Conservation (phyloP, 1,140 invertebrate species). For the Paralvinella palmiformis region DNA sequence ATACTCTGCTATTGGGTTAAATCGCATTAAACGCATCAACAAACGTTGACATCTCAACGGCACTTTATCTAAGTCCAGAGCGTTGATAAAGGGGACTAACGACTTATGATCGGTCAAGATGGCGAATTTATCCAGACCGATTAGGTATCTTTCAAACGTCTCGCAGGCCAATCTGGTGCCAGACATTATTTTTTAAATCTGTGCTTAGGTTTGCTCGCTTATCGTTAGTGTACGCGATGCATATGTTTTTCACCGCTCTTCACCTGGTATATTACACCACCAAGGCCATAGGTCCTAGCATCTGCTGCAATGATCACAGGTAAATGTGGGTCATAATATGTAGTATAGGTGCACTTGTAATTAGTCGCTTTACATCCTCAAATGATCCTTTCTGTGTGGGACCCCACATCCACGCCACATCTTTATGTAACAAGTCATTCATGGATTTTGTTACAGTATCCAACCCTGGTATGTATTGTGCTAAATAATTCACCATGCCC, state of each 20-base stretch:
- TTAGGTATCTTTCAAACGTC: neutral
- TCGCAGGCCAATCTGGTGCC: neutral
- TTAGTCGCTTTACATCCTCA: neutral
- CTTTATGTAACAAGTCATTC: neutral
- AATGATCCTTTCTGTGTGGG: neutral
- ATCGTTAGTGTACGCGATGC: neutral
- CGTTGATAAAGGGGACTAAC: neutral
- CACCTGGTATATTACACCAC: neutral
- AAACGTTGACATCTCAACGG: too few relatives aligned
- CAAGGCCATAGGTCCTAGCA: neutral
- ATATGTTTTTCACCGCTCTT: neutral
- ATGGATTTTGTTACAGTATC: neutral
- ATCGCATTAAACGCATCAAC: too few relatives aligned
- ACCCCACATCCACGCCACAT: neutral
- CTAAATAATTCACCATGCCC: neutral
- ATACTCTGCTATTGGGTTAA: too few relatives aligned
- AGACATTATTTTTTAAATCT: conserved; percentile 1
- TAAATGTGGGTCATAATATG: neutral
- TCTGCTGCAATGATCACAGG: neutral
- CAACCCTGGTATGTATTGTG: neutral
- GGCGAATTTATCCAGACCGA: neutral
- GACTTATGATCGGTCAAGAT: neutral
- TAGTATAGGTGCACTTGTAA: neutral
- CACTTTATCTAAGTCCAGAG: too few relatives aligned
- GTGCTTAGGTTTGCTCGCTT: neutral